Evolutionary conservation across 1,140 invertebrate genomes (phyloP).

Genomic region (Aphelenchoides avenae): DNA sequence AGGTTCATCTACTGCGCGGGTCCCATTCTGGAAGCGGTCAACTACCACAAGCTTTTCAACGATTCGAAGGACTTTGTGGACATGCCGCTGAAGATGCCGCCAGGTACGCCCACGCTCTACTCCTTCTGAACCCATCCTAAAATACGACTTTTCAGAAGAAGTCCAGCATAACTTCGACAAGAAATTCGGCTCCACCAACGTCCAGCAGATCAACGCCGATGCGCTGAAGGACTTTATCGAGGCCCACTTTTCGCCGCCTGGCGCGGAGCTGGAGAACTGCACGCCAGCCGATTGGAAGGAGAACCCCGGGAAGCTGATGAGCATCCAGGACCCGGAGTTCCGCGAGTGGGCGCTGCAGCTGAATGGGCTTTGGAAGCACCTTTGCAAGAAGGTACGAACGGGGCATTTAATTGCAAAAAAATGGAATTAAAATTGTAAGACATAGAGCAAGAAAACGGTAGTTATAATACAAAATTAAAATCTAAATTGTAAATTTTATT

Average conservation of each 20-base stretch:
- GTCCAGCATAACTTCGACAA: slow-evolving; percentile 20
- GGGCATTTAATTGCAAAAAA: no score
- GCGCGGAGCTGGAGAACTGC: slow-evolving; percentile 25
- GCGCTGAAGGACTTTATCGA: slow-evolving; percentile 29
- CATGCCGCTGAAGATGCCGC: slow-evolving; percentile 21
- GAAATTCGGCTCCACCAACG: slow-evolving; percentile 17
- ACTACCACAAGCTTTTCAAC: slow-evolving; percentile 60
- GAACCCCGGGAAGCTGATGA: slow-evolving; percentile 19
- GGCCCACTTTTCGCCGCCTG: slow-evolving; percentile 30
- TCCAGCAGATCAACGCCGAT: slow-evolving; percentile 22
- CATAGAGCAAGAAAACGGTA: no score
- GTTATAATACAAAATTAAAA: slow-evolving; percentile 62
- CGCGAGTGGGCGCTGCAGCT: slow-evolving; percentile 35
- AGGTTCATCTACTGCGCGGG: slow-evolving; percentile 36
- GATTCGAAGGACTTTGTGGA: slow-evolving; percentile 49
- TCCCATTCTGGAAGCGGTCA: slow-evolving; percentile 61
- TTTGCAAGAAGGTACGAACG: no score
- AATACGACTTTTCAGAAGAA: no score
- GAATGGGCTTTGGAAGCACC: slow-evolving; percentile 35
- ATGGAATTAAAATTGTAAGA: no score
- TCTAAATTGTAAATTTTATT: no score
- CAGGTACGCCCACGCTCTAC: no score
- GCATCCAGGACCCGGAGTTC: slow-evolving; percentile 29
- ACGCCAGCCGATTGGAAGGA: slow-evolving; percentile 29
- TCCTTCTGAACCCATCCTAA: no score